Base-by-base conservation (phyloP, 2,888 invertebrate genomes). In the Spisula subtruncata region DNA sequence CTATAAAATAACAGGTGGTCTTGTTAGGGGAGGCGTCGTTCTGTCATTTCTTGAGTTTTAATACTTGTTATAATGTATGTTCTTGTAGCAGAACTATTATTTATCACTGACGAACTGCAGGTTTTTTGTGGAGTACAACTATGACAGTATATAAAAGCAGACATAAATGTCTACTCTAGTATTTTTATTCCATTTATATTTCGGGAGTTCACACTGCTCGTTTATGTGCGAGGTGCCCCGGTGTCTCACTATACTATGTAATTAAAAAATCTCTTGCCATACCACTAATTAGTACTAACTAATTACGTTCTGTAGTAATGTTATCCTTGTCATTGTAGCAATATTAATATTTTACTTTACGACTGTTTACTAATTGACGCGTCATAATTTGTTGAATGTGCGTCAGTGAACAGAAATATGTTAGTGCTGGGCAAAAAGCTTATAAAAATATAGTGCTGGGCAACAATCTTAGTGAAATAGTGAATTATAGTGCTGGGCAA, bases 181-280 rank as follows among this genome's bases (percentile, higher is more conserved):
- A 32, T 75, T 75, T 75, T 75, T 75, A 75, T 35, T 75, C 32
- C 75, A 75, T 75, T 75, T 75, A 29, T 8, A 32, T 32, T 75
- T 35, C 75, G 18, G n/a, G 12, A 35, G 16, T 32, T 35, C 18
- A 75, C 32, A 75, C 35, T 32, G 18, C 35, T 14, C 14, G 75
- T 35, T 1, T 32, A 18, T 32, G 35, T 75, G 25, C 20, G n/a
- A 25, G 60, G 60, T 66, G 60, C 60, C 60, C 60, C 25, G 25
- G 12, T 25, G 60, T 66, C 60, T 66, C 60, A 12, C 25, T n/a
- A 16, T 75, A 75, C 14, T 32, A 32, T 32, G 75, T 75, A 75
- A 75, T 66, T 75, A 35, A 75, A 32, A 35, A 75, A 75, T 75
- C 75, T 75, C 75, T 14, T 75, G 75, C 35, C 75, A 75, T 14